Base-by-base conservation (phyloP, 2,797 vertebrate species). In the Dendrocincla fuliginosa region DNA sequence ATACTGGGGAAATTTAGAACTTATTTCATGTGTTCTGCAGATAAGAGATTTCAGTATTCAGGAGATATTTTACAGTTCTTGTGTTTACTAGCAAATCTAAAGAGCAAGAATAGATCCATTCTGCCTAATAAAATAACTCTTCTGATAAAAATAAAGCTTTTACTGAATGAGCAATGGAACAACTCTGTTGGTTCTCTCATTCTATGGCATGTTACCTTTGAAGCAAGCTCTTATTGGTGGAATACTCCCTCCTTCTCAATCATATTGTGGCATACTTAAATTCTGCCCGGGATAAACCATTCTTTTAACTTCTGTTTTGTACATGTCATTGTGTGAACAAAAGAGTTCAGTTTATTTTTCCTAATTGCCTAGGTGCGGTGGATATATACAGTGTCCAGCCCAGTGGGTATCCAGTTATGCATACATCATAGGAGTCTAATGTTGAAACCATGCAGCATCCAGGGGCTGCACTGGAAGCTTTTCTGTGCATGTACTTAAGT, bases 71-170 rank as follows among this genome's bases (percentile, higher is more conserved):
- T 53, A 61, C 39, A 50, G 79, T n/a, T 60, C 33, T 37, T 16
- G 5, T 64, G 22, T 65, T 82, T 44, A 61, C 28, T 81, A 84
- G 65, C 49, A 88, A 80, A 35, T 33, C 16, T 35, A 65, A 84
- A 90, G 3, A 9, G 13, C 23, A 89, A 59, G 35, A 73, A 65
- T 12, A 76, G 50, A 46, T 64, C 59, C 5, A 23, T 67, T 82
- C 32, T 74, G 44, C 32, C 42, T 73, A 69, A 52, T 67, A 35
- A 84, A 87, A 52, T 87, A 52, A 47, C 9, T n/a, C 60, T 53
- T 86, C 56, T 41, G 46, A 57, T 79, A 81, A 68, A 94, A 90
- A 65, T 55, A 42, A 75, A 92, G 24, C 28, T 82, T 81, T 87
- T 73, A 74, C 20, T 65, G 49, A 81, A 79, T 2, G 4, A 84